Evolutionary conservation across 2,113 vertebrate species (phyloP).

Genomic region (Gambusia holbrooki): DNA sequence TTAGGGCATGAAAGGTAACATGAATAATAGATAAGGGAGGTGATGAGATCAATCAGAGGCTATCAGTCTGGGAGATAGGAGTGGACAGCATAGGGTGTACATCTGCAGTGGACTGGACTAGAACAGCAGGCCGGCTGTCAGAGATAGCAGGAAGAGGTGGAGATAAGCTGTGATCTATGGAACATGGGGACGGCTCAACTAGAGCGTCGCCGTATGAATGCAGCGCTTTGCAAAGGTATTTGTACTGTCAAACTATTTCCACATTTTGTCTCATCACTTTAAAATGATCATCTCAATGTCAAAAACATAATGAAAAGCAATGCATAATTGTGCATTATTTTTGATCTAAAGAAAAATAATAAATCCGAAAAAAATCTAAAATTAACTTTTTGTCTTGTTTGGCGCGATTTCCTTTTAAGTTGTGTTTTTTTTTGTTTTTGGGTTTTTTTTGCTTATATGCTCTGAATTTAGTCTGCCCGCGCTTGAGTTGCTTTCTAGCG

Average conservation of each 20-base stretch:
- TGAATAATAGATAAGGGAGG: conserved; percentile 73
- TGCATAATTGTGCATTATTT: background rate
- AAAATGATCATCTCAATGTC: background rate
- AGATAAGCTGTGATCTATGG: conserved; percentile 54
- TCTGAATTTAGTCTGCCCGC: background rate
- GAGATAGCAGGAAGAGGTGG: conserved; percentile 50
- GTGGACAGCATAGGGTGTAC: conserved; percentile 64
- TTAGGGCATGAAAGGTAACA: conserved; percentile 58
- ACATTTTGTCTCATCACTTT: background rate
- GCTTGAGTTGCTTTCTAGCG: background rate
- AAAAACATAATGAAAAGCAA: too few species aligned
- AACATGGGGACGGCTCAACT: conserved; percentile 11
- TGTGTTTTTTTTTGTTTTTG: background rate
- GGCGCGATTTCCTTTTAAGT: too few species aligned
- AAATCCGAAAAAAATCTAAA: too few species aligned
- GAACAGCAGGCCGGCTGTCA: conserved; percentile 56
- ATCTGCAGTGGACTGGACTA: conserved; percentile 48
- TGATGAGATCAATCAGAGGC: conserved; percentile 74
- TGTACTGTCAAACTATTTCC: background rate
- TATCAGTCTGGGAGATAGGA: conserved; percentile 72
- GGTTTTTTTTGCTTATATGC: background rate
- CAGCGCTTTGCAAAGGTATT: background rate
- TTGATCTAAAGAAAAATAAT: background rate
- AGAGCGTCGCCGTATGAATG: background rate
- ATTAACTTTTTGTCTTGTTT: too few species aligned